Percentiles rank a stretch among this genome's conserved stretches.
These are phyloP conservation scores for Rhagium mordax DNA, from an alignment of 2,888 invertebrate species.

Conservation along the genomic window DNA sequence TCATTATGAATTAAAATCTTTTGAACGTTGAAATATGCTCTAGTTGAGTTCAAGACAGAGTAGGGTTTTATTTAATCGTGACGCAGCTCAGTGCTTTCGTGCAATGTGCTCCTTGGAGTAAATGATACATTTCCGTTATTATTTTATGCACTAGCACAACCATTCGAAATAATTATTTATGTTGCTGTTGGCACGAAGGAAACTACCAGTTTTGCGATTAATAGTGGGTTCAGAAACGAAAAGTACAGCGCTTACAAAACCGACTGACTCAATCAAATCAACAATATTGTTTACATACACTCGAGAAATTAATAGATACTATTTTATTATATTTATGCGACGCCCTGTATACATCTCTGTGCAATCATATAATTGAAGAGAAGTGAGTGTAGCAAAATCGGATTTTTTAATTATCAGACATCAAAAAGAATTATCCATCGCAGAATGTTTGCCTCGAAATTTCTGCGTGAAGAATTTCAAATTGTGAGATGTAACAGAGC, in stretches of 20 bases:
- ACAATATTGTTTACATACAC: too few species aligned
- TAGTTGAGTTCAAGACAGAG: not conserved
- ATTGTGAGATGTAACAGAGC: constrained; percentile 2
- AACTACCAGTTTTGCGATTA: not conserved
- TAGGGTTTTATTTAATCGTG: constrained; percentile 8
- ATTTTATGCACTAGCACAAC: not conserved
- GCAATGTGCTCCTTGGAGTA: not conserved
- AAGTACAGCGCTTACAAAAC: too few species aligned
- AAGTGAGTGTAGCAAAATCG: not conserved
- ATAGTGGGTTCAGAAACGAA: too few species aligned
- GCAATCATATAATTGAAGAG: too few species aligned
- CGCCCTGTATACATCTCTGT: too few species aligned
- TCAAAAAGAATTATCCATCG: not conserved
- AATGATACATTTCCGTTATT: constrained; percentile 18
- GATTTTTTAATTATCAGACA: not conserved
- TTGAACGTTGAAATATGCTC: constrained; percentile 8
- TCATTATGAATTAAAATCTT: not conserved
- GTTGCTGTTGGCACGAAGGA: not conserved
- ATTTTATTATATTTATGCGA: too few species aligned
- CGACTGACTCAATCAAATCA: too few species aligned
- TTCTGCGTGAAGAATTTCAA: constrained; percentile 25
- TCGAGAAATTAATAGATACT: too few species aligned
- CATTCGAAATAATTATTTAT: not conserved
- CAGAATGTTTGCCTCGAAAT: not conserved
- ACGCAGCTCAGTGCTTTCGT: not conserved